Conservation (phyloP, 2,113 vertebrate species). For the Piaya cayana region DNA sequence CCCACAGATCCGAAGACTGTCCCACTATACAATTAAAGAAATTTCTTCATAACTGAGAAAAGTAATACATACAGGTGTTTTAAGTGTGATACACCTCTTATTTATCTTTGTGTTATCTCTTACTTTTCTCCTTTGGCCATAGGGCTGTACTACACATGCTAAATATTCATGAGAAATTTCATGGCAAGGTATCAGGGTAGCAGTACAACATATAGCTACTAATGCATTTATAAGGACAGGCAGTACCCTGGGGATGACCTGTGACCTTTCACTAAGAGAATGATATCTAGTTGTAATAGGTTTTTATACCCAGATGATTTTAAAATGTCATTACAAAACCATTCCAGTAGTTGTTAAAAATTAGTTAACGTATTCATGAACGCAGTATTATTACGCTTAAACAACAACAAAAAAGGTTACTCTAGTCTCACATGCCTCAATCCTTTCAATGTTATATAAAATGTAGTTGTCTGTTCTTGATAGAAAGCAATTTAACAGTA, state of each 20-base stretch:
- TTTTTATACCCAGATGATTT: conserved; percentile 38
- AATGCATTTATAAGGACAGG: conserved; percentile 10
- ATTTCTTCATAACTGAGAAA: neutral
- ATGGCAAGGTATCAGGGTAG: neutral
- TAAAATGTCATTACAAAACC: conserved; percentile 18
- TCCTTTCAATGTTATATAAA: conserved; percentile 6
- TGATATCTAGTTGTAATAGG: neutral
- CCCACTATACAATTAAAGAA: neutral
- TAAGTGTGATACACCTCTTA: neutral
- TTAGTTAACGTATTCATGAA: conserved; percentile 29
- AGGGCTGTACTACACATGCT: neutral
- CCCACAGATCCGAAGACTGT: neutral
- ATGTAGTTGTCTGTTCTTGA: neutral
- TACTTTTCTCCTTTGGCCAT: neutral
- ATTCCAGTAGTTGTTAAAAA: conserved; percentile 41
- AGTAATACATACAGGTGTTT: neutral
- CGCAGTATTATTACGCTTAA: conserved; percentile 47
- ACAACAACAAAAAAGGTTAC: conserved; percentile 25
- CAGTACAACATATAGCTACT: neutral
- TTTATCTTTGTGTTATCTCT: neutral
- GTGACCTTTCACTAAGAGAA: conserved; percentile 36
- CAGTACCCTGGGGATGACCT: conserved; percentile 33
- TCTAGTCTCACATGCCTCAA: neutral
- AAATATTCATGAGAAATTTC: conserved; percentile 24
- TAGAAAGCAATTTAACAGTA: neutral